Conservation (phyloP, 2,113 vertebrate genomes). For the Oreochromis tanganicae region DNA sequence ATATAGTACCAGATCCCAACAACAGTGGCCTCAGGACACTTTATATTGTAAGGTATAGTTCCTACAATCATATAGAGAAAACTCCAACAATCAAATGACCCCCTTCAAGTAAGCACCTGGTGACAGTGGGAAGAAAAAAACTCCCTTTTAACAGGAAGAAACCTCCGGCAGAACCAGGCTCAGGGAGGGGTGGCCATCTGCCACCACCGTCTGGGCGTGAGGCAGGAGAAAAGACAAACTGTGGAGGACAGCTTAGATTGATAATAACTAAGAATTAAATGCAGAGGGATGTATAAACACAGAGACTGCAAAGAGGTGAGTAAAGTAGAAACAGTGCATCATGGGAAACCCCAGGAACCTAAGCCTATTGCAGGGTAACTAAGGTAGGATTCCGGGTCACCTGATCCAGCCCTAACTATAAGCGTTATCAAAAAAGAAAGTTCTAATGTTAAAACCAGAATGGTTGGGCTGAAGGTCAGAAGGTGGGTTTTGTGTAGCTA, state of each 20-base stretch:
- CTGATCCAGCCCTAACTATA: neutral
- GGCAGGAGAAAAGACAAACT: neutral
- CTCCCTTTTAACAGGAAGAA: too few relatives aligned
- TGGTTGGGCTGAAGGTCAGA: neutral
- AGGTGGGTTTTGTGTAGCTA: too few relatives aligned
- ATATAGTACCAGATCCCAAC: fast-evolving
- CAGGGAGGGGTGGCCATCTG: neutral
- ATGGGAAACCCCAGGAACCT: neutral
- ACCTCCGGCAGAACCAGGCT: too few relatives aligned
- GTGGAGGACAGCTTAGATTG: neutral
- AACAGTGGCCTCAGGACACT: neutral
- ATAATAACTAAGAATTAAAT: neutral
- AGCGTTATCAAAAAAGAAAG: neutral
- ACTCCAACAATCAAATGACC: neutral
- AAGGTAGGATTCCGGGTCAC: neutral
- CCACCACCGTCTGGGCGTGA: neutral
- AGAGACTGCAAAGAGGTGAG: neutral
- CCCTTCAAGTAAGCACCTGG: neutral
- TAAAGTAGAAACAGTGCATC: neutral
- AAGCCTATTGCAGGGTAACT: neutral
- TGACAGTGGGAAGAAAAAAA: neutral
- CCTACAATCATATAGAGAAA: neutral
- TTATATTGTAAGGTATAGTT: neutral
- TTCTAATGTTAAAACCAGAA: neutral
- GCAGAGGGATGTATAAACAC: neutral